Evolutionary conservation across 2,888 invertebrate genomes (phyloP).

Genomic region (Allacma fusca): DNA sequence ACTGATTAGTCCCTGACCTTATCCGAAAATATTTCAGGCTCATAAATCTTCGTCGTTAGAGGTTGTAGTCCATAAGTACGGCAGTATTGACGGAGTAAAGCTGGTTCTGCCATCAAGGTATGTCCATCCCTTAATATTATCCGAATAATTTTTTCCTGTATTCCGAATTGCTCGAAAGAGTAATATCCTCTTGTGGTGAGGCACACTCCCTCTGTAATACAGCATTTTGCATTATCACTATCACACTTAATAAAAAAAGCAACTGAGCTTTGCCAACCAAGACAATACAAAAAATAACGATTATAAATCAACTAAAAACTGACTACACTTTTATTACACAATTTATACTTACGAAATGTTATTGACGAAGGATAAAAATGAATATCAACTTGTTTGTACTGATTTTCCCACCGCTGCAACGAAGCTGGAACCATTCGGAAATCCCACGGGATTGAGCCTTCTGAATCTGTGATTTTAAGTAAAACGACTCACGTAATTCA

Average conservation of each 20-base stretch:
- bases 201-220: slow-evolving; percentile 52
- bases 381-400: slow-evolving; percentile 52
- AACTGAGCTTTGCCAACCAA: no score
- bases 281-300: no score
- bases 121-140: slow-evolving; percentile 57
- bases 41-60: slow-evolving; percentile 45
- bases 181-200: slow-evolving; percentile 62
- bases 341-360: slow-evolving; percentile 73
- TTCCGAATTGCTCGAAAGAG: slow-evolving; percentile 64
- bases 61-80: slow-evolving; percentile 56
- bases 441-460: slow-evolving; percentile 64
- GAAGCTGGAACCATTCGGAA: slow-evolving; percentile 69
- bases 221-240: not conserved
- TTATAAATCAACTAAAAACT: no score
- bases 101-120: slow-evolving; percentile 55
- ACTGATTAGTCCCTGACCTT: slow-evolving; percentile 41
- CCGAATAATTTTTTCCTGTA: slow-evolving; percentile 62
- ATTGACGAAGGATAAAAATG: slow-evolving; percentile 85
- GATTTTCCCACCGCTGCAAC: slow-evolving; percentile 76
- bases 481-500: slow-evolving; percentile 59
- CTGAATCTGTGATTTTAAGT: slow-evolving; percentile 58
- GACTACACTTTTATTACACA: not conserved
- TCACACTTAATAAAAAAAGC: not conserved
- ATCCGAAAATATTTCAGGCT: slow-evolving; percentile 43
- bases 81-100: slow-evolving; percentile 47